Evolutionary conservation across 2,797 vertebrate genomes (phyloP).

Genomic region (Tenualosa ilisha): DNA sequence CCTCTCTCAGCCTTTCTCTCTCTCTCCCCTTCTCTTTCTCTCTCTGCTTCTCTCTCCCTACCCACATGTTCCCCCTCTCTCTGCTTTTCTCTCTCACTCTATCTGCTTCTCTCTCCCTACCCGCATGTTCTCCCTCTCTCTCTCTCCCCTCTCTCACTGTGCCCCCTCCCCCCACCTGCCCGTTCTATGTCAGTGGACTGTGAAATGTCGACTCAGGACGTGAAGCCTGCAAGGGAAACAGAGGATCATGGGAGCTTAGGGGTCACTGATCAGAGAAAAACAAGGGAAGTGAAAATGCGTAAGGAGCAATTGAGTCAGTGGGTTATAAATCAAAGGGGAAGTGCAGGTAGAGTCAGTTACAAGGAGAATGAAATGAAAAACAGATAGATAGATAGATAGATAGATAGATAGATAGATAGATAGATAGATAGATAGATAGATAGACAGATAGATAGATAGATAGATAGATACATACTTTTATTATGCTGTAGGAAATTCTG

Average conservation of each 20-base stretch:
- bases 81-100: background rate
- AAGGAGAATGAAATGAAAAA: background rate
- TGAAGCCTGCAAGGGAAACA: background rate
- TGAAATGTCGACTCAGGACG: background rate
- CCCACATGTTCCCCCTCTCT: too few species aligned
- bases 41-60: too few species aligned
- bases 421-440: too few species aligned
- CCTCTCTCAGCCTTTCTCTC: background rate
- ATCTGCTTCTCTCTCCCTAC: too few species aligned
- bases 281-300: constrained; percentile 1
- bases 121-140: too few species aligned
- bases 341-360: background rate
- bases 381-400: background rate
- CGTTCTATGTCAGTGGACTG: background rate
- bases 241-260: background rate
- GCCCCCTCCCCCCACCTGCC: background rate
- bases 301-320: background rate
- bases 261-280: background rate
- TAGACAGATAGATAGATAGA: too few species aligned
- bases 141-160: background rate
- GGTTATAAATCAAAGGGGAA: background rate
- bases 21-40: background rate
- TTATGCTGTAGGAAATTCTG: too few species aligned
- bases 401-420: too few species aligned
- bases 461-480: too few species aligned